These are phyloP conservation scores for Mesodorylaimus sp. DNA, from an alignment of 2,888 invertebrate genomes.

Conservation along the genomic window DNA sequence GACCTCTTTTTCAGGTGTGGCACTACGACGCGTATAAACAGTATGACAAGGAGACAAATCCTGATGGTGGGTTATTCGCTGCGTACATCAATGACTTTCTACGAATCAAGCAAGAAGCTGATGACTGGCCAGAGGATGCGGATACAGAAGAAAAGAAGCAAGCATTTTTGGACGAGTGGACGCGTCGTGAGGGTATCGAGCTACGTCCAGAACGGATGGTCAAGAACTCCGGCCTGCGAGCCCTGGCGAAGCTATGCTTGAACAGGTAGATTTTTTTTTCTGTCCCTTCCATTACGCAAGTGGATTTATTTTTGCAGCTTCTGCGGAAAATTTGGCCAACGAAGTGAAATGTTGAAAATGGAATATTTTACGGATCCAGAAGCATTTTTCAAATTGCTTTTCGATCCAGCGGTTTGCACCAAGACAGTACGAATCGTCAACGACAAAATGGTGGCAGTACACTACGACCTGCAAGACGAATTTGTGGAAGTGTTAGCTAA, in stretches of 20 bases:
- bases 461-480: conserved; percentile 2
- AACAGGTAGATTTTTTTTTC: too few relatives aligned
- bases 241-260: background rate
- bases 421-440: conserved; percentile 1
- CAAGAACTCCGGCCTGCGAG: conserved; percentile 7
- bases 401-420: conserved; percentile 2
- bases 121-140: background rate
- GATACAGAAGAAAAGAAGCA: background rate
- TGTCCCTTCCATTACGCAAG: too few relatives aligned
- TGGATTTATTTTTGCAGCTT: too few relatives aligned
- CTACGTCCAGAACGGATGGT: background rate
- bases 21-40: conserved; percentile 15
- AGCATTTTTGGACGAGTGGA: background rate
- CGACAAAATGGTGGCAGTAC: conserved; percentile 8
- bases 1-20: conserved; percentile 17
- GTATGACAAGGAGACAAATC: conserved; percentile 3
- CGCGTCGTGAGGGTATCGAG: background rate
- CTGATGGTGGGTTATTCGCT: conserved; percentile 18
- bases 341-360: background rate
- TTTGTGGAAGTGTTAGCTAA: background rate
- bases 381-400: conserved; percentile 9
- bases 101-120: conserved; percentile 19
- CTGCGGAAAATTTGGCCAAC: conserved; percentile 3
- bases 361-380: background rate
- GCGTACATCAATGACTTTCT: conserved; percentile 19